Percentiles rank a stretch among this genome's conserved stretches.
Conservation (phyloP, 2,113 vertebrate genomes). For the Mixornis gularis region DNA sequence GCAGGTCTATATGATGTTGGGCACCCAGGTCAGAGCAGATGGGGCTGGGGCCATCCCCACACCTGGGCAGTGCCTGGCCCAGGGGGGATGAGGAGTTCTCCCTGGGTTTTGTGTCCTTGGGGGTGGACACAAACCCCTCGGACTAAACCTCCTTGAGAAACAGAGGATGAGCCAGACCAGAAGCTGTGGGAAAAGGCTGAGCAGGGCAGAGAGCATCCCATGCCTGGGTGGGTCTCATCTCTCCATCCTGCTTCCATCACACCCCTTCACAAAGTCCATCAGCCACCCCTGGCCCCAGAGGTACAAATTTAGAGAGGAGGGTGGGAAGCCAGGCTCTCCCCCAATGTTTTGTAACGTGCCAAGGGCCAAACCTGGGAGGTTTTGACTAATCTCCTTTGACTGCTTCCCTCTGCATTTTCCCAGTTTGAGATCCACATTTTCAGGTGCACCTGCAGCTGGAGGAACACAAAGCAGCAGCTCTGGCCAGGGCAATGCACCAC, state of each 20-base stretch:
- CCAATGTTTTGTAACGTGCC: background rate
- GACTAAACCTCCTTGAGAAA: background rate
- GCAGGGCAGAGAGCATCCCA: background rate
- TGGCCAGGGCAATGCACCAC: background rate
- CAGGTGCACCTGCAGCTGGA: fast-evolving
- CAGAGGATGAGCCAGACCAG: background rate
- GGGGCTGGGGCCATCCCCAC: background rate
- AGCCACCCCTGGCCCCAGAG: background rate
- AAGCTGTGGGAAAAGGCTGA: background rate
- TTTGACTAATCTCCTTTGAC: background rate
- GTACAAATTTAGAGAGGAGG: background rate
- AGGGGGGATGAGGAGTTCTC: background rate
- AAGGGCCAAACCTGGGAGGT: background rate
- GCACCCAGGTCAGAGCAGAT: background rate
- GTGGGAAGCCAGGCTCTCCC: background rate
- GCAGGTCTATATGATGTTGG: background rate
- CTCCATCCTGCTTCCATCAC: background rate
- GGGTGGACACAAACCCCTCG: fast-evolving
- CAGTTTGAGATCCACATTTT: background rate
- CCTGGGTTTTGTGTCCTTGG: background rate
- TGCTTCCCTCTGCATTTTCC: background rate
- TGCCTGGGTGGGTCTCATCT: fast-evolving
- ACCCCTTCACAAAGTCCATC: background rate
- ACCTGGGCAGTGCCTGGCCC: background rate
- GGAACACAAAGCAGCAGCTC: background rate